Conservation (phyloP, 2,797 vertebrate species). For the Semotilus atromaculatus region DNA sequence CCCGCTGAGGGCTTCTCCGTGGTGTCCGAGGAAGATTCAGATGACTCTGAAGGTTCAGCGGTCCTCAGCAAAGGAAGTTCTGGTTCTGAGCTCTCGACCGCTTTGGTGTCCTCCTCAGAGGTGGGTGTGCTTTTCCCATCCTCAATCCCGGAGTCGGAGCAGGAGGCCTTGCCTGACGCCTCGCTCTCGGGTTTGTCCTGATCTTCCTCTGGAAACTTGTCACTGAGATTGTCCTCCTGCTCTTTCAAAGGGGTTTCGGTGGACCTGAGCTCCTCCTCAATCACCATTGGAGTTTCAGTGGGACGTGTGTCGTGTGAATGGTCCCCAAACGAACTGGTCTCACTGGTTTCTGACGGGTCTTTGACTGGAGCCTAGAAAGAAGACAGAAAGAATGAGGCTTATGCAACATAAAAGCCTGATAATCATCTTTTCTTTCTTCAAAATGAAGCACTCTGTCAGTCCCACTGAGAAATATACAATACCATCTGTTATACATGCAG, state of each 20-base stretch:
- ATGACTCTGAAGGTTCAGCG: neutral
- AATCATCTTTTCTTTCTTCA: neutral
- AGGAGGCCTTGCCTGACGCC: constrained; percentile 71
- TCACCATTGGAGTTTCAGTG: constrained; percentile 51
- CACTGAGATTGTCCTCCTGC: constrained; percentile 44
- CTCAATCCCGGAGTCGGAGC: constrained; percentile 76
- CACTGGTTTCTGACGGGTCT: constrained; percentile 80
- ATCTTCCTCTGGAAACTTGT: constrained; percentile 66
- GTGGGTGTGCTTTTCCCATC: constrained; percentile 74
- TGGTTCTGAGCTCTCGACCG: constrained; percentile 67
- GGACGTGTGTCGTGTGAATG: constrained; percentile 63
- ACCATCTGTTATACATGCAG: neutral
- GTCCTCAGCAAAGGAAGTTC: constrained; percentile 59
- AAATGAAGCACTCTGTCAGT: neutral
- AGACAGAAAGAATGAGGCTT: neutral
- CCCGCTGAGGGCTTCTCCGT: neutral
- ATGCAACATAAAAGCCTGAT: neutral
- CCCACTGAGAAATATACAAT: neutral
- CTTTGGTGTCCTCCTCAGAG: constrained; percentile 80
- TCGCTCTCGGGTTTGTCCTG: constrained; percentile 77
- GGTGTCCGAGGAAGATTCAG: neutral
- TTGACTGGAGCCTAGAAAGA: constrained; percentile 76
- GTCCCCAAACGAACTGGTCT: constrained; percentile 81
- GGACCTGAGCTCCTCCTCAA: constrained; percentile 61
- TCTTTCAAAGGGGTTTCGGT: constrained; percentile 61